A percentile compares a stretch with the other conserved stretches of the same genome.
Evolutionary conservation across 1,140 invertebrate species (phyloP).

Genomic region (Diprion similis): DNA sequence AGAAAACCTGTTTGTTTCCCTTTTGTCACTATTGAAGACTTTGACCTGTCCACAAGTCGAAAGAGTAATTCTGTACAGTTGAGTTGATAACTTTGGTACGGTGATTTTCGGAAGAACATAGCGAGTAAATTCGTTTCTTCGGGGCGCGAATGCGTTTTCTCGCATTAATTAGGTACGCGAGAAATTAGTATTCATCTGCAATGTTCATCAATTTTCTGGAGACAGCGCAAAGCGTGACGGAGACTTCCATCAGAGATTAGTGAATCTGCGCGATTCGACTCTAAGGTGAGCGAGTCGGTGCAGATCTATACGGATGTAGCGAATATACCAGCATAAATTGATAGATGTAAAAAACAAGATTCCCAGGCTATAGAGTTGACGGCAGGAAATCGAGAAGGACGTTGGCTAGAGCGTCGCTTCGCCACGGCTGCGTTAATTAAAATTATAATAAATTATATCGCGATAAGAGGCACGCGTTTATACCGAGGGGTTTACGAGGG

Average conservation of each 20-base stretch:
- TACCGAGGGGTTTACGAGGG: slow-evolving; percentile 32
- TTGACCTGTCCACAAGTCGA: too few relatives aligned
- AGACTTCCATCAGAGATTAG: neutral
- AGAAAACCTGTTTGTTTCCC: too few relatives aligned
- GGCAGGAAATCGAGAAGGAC: neutral
- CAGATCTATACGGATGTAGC: too few relatives aligned
- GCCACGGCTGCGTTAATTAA: slow-evolving; percentile 21
- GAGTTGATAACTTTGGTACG: too few relatives aligned
- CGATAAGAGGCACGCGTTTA: slow-evolving; percentile 33
- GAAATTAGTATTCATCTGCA: slow-evolving; percentile 1
- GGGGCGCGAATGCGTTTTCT: neutral
- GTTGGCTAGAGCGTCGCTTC: neutral
- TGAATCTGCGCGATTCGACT: neutral
- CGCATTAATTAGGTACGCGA: neutral
- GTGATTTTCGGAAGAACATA: too few relatives aligned
- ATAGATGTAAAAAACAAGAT: too few relatives aligned
- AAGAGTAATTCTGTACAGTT: too few relatives aligned
- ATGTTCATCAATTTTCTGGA: neutral
- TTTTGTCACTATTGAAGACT: too few relatives aligned
- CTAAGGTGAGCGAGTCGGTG: too few relatives aligned
- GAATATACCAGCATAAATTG: too few relatives aligned
- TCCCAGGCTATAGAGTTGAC: neutral
- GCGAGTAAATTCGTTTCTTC: neutral
- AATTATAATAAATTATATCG: slow-evolving; percentile 30
- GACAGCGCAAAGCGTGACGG: neutral